phyloP scores from a whole-genome alignment of 2,113 vertebrate genomes.

The Ictalurus furcatus region DNA sequence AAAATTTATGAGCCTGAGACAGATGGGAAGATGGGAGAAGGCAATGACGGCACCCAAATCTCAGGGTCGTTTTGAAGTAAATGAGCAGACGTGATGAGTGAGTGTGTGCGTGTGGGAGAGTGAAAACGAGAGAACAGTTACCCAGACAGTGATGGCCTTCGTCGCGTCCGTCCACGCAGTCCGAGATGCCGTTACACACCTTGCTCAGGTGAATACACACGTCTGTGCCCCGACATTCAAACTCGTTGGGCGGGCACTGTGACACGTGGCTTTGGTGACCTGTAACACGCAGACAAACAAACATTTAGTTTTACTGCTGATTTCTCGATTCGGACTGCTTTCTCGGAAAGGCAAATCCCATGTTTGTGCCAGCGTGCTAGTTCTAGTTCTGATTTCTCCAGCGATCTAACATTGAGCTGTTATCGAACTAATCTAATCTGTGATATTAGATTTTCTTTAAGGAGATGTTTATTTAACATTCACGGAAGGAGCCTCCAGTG shows the following conservation, averaged over 20 bases:
- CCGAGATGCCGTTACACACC: conserved; percentile 83
- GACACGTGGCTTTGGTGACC: conserved; percentile 86
- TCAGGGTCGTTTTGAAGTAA: conserved; percentile 8
- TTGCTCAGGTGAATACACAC: conserved; percentile 90
- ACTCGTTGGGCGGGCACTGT: conserved; percentile 89
- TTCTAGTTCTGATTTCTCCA: neutral
- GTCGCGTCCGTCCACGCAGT: conserved; percentile 88
- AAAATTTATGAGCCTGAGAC: conserved; percentile 24
- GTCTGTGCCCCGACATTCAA: conserved; percentile 88
- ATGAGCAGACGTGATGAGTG: neutral
- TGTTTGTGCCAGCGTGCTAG: neutral
- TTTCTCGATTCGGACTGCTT: neutral
- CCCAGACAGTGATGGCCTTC: conserved; percentile 91
- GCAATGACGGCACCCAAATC: neutral
- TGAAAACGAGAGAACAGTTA: conserved; percentile 56
- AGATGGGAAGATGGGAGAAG: neutral
- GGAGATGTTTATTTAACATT: neutral
- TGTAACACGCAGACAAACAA: conserved; percentile 62
- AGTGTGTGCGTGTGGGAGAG: neutral
- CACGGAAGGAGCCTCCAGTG: neutral
- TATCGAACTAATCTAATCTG: neutral
- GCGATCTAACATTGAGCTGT: neutral
- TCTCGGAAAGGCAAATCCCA: neutral
- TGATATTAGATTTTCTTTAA: neutral
- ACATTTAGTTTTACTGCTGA: neutral